Percentiles rank a stretch among this genome's conserved stretches.
Evolutionary conservation across 2,888 invertebrate genomes (phyloP).

Genomic region (Argynnis bischoffii): DNA sequence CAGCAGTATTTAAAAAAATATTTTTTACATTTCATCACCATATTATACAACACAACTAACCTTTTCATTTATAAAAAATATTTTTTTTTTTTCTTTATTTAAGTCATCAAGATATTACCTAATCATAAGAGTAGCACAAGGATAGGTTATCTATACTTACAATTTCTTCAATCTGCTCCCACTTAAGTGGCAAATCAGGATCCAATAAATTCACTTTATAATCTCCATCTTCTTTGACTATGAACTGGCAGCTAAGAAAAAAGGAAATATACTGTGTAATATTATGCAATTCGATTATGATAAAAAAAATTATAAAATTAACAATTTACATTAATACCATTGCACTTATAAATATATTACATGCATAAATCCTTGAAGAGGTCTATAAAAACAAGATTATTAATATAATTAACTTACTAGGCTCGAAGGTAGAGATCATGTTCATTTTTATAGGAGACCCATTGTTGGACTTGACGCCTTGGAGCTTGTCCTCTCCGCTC

Average conservation of each 20-base stretch:
- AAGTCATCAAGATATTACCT: too few relatives aligned
- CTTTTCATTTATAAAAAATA: too few relatives aligned
- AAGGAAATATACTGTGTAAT: background rate
- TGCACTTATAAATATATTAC: too few relatives aligned
- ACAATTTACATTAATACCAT: too few relatives aligned
- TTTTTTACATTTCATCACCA: too few relatives aligned
- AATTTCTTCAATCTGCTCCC: slow-evolving; percentile 96
- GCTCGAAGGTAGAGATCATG: slow-evolving; percentile 97
- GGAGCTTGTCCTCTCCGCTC: slow-evolving; percentile 59
- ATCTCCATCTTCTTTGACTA: slow-evolving; percentile 91
- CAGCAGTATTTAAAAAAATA: too few relatives aligned
- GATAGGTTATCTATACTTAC: slow-evolving; percentile 78
- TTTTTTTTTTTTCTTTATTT: too few relatives aligned
- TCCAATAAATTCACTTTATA: slow-evolving; percentile 89
- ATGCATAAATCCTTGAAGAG: background rate
- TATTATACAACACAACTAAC: too few relatives aligned
- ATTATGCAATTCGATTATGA: slow-evolving; percentile 10
- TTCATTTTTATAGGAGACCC: slow-evolving; percentile 87
- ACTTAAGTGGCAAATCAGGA: slow-evolving; percentile 94
- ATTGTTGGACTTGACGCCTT: slow-evolving; percentile 58
- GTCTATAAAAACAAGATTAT: background rate
- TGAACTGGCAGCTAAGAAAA: slow-evolving; percentile 93
- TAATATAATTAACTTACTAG: slow-evolving; percentile 84
- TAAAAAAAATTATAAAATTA: background rate
- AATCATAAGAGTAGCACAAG: too few relatives aligned